Percentiles rank a stretch among this genome's conserved stretches.
These are phyloP conservation scores for cattle (Bos taurus) DNA, from an alignment of 2,113 vertebrate species.

Conservation along the genomic window ARS-UCD2.0 NC_037329.1:21979001-21979500, in stretches of 20 bases:
- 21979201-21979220: background rate
- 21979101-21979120: background rate
- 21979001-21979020: slow-evolving; percentile 64
- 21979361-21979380: background rate
- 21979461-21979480: background rate
- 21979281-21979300: background rate
- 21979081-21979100: slow-evolving; percentile 33
- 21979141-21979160: background rate
- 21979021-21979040: slow-evolving; percentile 66
- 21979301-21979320: background rate
- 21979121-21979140: background rate
- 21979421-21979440: background rate
- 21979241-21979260: background rate
- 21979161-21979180: background rate
- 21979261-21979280: background rate
- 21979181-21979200: background rate
- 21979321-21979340: background rate
- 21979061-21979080: slow-evolving; percentile 55
- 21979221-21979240: background rate
- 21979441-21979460: background rate
- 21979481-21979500: background rate
- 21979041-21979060: slow-evolving; percentile 52
- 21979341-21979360: background rate
- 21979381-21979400: background rate
- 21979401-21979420: background rate